Base-by-base conservation (phyloP, 2,113 vertebrate genomes). In the Apodemus speciosus region DNA sequence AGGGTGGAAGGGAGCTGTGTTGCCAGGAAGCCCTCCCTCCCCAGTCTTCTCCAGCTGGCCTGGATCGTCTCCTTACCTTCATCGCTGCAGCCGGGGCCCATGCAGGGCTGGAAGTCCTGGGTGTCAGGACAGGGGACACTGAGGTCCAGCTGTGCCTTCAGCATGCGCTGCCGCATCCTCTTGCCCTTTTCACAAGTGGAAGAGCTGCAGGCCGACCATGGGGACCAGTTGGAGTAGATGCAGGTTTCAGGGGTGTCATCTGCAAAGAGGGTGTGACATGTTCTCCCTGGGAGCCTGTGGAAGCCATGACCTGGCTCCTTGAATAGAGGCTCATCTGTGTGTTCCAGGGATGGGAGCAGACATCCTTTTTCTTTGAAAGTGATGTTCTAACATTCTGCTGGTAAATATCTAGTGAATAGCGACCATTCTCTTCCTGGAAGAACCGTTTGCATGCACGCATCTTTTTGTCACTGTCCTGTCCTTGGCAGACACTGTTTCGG, bases 151-250 rank as follows among this genome's bases (percentile, higher is more conserved):
- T 99, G 99, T 10, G 99, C 99, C 97, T 99, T 99, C 51, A 99
- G 98, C 99, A 99, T 99, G 92, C 99, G 98, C 97, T 99, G 99
- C 85, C 99, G 98, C 99, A 99, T 99, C 79, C 99, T 97, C 95
- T 99, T 99, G 96, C 99, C 99, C 96, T 99, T 99, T 89, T 99
- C 99, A 96, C 99, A 99, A 25, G 99, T 99, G 62, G 99, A 99
- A 15, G 99, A 99, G 97, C 99, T 99, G 97, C 99, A 99, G 90
- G 99, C 99, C 0, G 99, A 99, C 99, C 99, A 99, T 0, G 99
- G 99, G 93, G 99, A 99, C 99, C 99, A 99, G 97, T 99, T 99
- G 90, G 99, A 99, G 97, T 99, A 99, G 97, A 99, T 99, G 87
- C 99, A 99, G 2, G 99, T 99, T 98, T 99, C 99, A 3, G 99